Evolutionary conservation across 2,888 invertebrate species (phyloP).

Genomic region (Tetragonisca angustula): DNA sequence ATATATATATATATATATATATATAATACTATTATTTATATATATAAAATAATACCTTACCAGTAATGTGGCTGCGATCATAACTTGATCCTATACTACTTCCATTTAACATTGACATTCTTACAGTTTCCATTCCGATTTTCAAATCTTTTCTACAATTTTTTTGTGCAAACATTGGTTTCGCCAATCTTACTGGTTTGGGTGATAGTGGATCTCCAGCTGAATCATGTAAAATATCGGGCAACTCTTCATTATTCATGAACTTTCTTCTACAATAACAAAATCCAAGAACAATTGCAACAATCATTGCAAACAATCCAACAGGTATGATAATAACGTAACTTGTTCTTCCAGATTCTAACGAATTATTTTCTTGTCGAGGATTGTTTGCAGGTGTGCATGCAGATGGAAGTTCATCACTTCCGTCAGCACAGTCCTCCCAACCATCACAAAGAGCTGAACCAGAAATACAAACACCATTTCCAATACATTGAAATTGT

Average conservation of each 20-base stretch:
- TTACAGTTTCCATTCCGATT: conserved; percentile 85
- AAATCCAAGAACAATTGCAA: conserved; percentile 85
- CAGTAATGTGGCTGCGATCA: conserved; percentile 90
- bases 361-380: conserved; percentile 79
- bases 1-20: no score
- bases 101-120: conserved; percentile 88
- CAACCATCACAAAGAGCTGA: conserved; percentile 90
- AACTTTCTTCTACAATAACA: conserved; percentile 86
- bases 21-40: neutral
- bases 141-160: conserved; percentile 81
- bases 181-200: conserved; percentile 82
- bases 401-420: conserved; percentile 90
- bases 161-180: conserved; percentile 80
- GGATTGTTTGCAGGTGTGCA: conserved; percentile 85
- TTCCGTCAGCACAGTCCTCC: conserved; percentile 92
- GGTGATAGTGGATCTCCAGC: conserved; percentile 89
- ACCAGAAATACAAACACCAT: conserved; percentile 89
- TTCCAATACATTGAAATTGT: conserved; percentile 90
- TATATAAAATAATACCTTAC: conserved; percentile 78
- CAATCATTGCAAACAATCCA: conserved; percentile 85
- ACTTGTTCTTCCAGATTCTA: conserved; percentile 84
- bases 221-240: conserved; percentile 87
- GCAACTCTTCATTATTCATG: conserved; percentile 84
- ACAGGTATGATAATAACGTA: conserved; percentile 86
- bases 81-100: conserved; percentile 88